Base-by-base conservation (phyloP, 1,140 invertebrate genomes). In the Anagrus nilaparvatae region DNA sequence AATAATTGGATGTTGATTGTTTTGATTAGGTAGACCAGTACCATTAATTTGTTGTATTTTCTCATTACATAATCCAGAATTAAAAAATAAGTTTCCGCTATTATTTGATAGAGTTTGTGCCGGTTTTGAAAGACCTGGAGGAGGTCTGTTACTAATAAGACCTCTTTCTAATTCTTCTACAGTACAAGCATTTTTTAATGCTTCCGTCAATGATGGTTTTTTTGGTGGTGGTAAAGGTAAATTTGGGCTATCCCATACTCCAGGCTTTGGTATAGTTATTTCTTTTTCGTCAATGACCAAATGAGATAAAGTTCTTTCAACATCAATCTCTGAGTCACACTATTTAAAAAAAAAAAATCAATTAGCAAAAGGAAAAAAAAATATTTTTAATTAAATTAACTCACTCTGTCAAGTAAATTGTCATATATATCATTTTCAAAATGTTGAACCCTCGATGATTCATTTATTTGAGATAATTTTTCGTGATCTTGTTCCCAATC, bases 401-500 rank as follows among this genome's bases (percentile, higher is more conserved):
- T 30, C 5, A 30, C 7, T 7, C 5, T 30, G 28, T 13, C 5
- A n/a, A n/a, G n/a, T n/a, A n/a, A n/a, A n/a, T n/a, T n/a, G n/a
- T n/a, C n/a, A n/a, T n/a, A n/a, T n/a, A n/a, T 10, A 30, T 30
- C 28, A 30, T 30, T 7, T 30, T 5, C 14, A 5, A n/a, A 30
- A 10, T 13, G 28, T 21, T 60, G 53, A 21, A 64, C 58, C 47
- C 68, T 64, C 14, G 57, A 64, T 35, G 63, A 72, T 51, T 76
- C 74, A 14, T 71, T 69, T 40, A 76, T 67, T 58, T 78, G 71
- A 3, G 77, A 75, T 55, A 79, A 67, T 52, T 80, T 76, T 48
- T 80, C 76, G 61, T 80, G 78, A 47, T 79, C 71, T 48, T 77
- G 70, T 59, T 86, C 82, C 83, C 83, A 86, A 59, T 85, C 82